Evolutionary conservation across 2,797 vertebrate genomes (phyloP), one percentile per base, ranked within the genome.

Genomic region (Cyprinodon diabolis): DNA sequence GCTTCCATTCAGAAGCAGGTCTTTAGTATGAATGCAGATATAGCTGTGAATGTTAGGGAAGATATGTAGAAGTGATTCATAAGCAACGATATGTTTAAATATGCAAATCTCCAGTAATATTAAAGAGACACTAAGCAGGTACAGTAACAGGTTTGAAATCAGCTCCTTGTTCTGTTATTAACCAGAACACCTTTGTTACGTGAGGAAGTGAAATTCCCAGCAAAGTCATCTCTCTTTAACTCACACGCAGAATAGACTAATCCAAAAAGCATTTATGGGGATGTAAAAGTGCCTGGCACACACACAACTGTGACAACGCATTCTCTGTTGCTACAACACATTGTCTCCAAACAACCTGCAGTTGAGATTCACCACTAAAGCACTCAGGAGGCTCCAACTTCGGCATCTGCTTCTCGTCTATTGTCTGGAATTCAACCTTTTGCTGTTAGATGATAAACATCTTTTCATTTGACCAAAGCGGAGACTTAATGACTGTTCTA

Each of bases 361-460:
- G 55, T 72, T 77, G 80, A 78, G 80, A 86, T 77, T 82, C 72
- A 60, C 76, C 69, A 80, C 86, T 89, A 84, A 86, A 83, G 45
- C 13, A 63, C 47, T 23, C 51, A 84, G 45, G 57, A 70, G 80
- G 57, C 74, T 77, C 86, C 77, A 66, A 66, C 79, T 78, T 80
- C 79, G 71, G 78, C 91, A 90, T 90, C 88, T 92, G 91, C 81
- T 93, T 89, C 76, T 57, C 81, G 90, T 91, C 82, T 77, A 57
- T 75, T 79, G 69, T 87, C 76, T 60, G 21, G 30, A 89, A 84
- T 66, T 69, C 74, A 84, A 77, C 66, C 74, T 78, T 80, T 56
- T 79, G 62, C 0, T 71, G 48, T 19, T 79, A 62, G 25, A 85
- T 63, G 80, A 90, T 77, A 86, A 87, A 89, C 84, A 87, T 75